Conservation (phyloP, 2,113 vertebrate genomes). For the Microcebus murinus region DNA sequence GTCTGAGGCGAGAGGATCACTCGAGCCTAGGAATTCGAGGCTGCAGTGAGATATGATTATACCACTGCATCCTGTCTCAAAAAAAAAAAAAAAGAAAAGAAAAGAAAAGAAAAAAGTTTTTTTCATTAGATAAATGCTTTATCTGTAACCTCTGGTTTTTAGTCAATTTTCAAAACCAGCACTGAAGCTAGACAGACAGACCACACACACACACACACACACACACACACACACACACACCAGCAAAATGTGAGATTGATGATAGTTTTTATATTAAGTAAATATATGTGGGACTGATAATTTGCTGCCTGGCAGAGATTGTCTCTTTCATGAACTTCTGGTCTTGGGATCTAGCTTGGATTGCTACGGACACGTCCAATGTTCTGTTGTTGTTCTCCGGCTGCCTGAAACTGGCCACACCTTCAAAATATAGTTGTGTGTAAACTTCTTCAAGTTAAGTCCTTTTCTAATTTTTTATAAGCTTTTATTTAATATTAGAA, state of each 20-base stretch:
- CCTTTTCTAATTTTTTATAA: neutral
- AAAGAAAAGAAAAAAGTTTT: neutral
- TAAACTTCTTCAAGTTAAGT: neutral
- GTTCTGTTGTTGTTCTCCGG: neutral
- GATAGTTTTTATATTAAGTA: neutral
- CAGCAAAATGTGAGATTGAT: neutral
- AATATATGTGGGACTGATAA: neutral
- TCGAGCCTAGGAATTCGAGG: no score
- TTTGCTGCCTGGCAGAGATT: neutral
- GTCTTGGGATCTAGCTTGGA: neutral
- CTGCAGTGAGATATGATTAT: no score
- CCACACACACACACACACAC: neutral
- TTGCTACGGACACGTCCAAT: neutral
- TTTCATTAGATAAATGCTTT: neutral
- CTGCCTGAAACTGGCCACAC: neutral
- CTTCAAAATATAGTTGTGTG: neutral
- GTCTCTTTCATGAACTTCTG: neutral
- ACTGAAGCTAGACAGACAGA: neutral
- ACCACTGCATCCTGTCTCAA: no score
- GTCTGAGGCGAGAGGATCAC: no score
- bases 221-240: neutral
- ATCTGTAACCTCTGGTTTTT: neutral
- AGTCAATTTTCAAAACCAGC: neutral
- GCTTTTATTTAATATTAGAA: neutral
- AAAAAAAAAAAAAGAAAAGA: no score